Evolutionary conservation across 2,888 invertebrate genomes (phyloP), one percentile per base, ranked within the genome.

Genomic region (Oscheius sp.): DNA sequence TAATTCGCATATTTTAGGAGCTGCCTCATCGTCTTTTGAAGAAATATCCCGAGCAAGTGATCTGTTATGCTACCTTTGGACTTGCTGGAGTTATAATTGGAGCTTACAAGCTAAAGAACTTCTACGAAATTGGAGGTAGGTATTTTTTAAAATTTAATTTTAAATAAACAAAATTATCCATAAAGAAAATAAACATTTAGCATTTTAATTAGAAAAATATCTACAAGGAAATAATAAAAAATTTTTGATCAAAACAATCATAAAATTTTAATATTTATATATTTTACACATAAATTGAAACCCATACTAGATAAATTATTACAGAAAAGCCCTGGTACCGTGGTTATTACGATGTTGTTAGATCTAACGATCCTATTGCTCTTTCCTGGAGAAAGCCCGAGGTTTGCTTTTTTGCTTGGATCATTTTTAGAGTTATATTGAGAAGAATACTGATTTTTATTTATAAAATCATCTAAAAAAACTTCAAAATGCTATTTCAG

Each of bases 41-140:
- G 67, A 64, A 76, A 58, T 80, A 78, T 50, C 80, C 80, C 46
- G 80, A 80, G 27, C 80, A 80, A 71, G 78, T 78, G 45, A 73
- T 78, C 55, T 76, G 73, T 73, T 82, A 76, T 68, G 66, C 79
- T 15, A 82, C 82, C 20, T 81, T 82, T 73, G 82, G 82, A n/a
- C 48, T 75, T n/a, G 80, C 79, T 48, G 70, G 76, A 15, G 55
- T 74, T 46, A 27, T 71, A 61, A 48, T 78, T 27, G 73, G 71
- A 50, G 69, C 57, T 29, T 80, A 74, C 72, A 78, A 74, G 50
- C 27, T 75, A 25, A 71, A 72, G 27, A 66, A 74, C 31, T 68
- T 42, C 63, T 65, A 61, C 39, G 61, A 66, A 46, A 72, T 72
- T 34, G 76, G 76, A 72, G 64, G 76, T 74, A 33, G 23, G 69